Percentiles rank a stretch among this genome's conserved stretches.
Evolutionary conservation across 2,797 vertebrate species (phyloP).

Genomic region (Leptoclinus maculatus): DNA sequence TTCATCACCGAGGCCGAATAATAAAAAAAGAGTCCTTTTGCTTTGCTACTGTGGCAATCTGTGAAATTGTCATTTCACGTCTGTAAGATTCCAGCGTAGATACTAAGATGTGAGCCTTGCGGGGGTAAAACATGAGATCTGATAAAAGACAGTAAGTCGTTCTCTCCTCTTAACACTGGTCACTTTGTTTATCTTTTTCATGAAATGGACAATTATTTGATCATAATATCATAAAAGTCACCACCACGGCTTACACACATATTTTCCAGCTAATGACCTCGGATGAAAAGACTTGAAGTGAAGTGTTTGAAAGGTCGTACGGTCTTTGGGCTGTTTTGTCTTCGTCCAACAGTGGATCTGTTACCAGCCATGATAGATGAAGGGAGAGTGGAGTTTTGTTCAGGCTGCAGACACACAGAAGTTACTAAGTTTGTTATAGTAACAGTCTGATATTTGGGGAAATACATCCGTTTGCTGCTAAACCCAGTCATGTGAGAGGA

Average conservation of each 20-base stretch:
- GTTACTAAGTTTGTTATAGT: neutral
- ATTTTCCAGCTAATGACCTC: neutral
- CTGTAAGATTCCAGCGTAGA: conserved; percentile 1
- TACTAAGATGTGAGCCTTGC: conserved; percentile 9
- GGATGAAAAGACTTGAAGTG: neutral
- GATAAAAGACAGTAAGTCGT: conserved; percentile 6
- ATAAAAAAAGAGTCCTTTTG: neutral
- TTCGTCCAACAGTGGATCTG: neutral
- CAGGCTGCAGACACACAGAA: neutral
- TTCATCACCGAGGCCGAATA: neutral
- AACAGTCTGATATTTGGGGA: neutral
- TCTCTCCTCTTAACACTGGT: neutral
- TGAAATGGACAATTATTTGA: neutral
- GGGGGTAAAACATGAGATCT: conserved; percentile 11
- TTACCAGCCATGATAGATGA: conserved; percentile 8
- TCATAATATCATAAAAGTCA: neutral
- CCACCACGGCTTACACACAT: neutral
- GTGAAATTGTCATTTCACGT: conserved; percentile 36
- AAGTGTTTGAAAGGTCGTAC: neutral
- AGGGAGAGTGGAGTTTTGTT: neutral
- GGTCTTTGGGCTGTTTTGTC: neutral
- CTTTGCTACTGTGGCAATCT: neutral
- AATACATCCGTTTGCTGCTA: neutral
- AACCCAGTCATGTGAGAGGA: neutral
- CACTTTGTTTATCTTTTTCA: neutral